phyloP scores from a whole-genome alignment of 1,140 invertebrate species.

The Cotesia vestalis region DNA sequence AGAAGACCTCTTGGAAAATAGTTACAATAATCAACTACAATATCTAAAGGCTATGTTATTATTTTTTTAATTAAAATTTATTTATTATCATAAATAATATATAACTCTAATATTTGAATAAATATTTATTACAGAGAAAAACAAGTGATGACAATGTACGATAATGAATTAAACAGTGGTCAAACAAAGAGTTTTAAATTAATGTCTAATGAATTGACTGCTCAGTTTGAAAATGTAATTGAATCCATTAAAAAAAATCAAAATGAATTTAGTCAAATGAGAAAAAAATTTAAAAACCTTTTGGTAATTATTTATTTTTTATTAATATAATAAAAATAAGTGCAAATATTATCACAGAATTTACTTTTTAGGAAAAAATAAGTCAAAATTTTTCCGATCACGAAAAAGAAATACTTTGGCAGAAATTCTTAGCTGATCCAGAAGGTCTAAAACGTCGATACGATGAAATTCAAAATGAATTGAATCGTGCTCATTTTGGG shows the following conservation, averaged over 20 bases:
- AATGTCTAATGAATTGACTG: conserved; percentile 38
- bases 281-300: conserved; percentile 53
- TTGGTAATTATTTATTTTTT: conserved; percentile 44
- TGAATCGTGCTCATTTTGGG: conserved; percentile 39
- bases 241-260: conserved; percentile 42
- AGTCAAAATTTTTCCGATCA: conserved; percentile 44
- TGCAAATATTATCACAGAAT: conserved; percentile 6
- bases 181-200: conserved; percentile 49
- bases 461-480: conserved; percentile 42
- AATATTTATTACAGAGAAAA: conserved; percentile 40
- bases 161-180: conserved; percentile 46
- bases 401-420: conserved; percentile 53
- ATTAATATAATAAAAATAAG: conserved; percentile 29
- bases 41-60: conserved; percentile 35
- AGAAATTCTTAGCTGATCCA: conserved; percentile 52
- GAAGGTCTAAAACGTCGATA: conserved; percentile 49
- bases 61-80: conserved; percentile 14
- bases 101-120: background rate
- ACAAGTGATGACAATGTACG: conserved; percentile 36
- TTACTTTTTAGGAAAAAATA: conserved; percentile 50
- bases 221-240: conserved; percentile 42
- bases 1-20: conserved; percentile 25
- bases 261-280: conserved; percentile 42
- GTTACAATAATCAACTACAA: conserved; percentile 30
- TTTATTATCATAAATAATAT: conserved; percentile 1